phyloP scores from a whole-genome alignment of 2,797 vertebrate genomes.

The Sebastes kiyomatsui region DNA sequence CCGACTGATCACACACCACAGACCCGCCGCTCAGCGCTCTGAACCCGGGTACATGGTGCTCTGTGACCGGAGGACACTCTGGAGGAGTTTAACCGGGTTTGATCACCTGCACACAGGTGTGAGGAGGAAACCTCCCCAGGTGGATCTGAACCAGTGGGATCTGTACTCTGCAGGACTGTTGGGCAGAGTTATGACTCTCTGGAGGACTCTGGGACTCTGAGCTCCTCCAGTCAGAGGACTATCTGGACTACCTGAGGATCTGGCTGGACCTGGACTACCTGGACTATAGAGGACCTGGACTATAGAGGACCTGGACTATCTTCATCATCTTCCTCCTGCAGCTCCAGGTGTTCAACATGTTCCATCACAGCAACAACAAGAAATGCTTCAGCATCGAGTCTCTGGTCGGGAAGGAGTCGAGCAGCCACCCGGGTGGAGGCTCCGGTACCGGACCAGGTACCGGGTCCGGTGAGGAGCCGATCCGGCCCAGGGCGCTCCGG shows the following conservation, averaged over 20 bases:
- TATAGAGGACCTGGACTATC: background rate
- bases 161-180: background rate
- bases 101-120: constrained; percentile 27
- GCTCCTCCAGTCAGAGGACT: background rate
- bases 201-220: constrained; percentile 56
- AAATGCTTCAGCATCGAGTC: constrained; percentile 88
- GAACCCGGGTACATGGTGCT: background rate
- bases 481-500: constrained; percentile 84
- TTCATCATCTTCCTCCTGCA: background rate
- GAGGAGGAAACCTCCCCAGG: constrained; percentile 6
- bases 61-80: constrained; percentile 1
- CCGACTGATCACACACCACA: constrained; percentile 6
- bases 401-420: constrained; percentile 83
- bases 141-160: constrained; percentile 3
- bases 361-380: constrained; percentile 77
- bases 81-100: background rate
- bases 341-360: constrained; percentile 69
- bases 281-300: too few relatives aligned
- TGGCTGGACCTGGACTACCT: too few relatives aligned
- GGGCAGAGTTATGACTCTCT: constrained; percentile 67
- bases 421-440: constrained; percentile 3
- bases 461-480: constrained; percentile 77
- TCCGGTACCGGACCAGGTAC: too few relatives aligned
- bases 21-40: background rate
- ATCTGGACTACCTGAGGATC: too few relatives aligned